Base-by-base conservation (phyloP, 2,888 invertebrate genomes). In the Protonemura montana region DNA sequence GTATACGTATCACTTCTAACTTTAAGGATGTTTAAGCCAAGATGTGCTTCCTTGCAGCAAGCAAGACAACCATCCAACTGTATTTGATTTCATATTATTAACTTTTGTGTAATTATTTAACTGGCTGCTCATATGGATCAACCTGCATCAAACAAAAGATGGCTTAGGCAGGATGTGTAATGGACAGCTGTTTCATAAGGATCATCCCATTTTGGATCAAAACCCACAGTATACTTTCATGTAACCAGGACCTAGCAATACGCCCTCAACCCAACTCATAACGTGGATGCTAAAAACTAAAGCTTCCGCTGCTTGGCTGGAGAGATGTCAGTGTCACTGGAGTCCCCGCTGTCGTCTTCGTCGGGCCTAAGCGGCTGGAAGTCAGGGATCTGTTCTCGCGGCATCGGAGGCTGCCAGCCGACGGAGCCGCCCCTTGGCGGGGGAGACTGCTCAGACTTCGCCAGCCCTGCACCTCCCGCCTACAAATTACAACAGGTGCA, bases 301-400 rank as follows among this genome's bases (percentile, higher is more conserved):
- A 89, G 89, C 89, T 87, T 89, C 89, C 81, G 87, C 87, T 86
- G 87, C 88, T 85, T 88, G 86, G 88, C 87, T n/a, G 88, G 87
- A 21, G 86, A 86, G 16, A 86, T 85, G 85, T 88, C 88, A 25
- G 87, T 85, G 82, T 88, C 87, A 26, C 87, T 88, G 27, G 87
- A 87, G 86, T 88, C 88, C 0, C 88, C 88, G 27, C 87, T 87
- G 85, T 88, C 88, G 0, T 87, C 87, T 27, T 88, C 88, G 59
- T 87, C 87, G 13, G 87, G 88, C 85, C 87, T 88, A 27, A 88
- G 88, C 0, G 88, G 88, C 41, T 88, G 88, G 87, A 89, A 89
- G 88, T 89, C 88, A 0, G 88, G 88, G 82, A 89, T 89, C 86
- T 88, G 88, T 86, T 89, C 88, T 59, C 88, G 87, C 21, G 88